phyloP scores from a whole-genome alignment of 1,140 invertebrate species.

The Pseudomyrmex concolor region DNA sequence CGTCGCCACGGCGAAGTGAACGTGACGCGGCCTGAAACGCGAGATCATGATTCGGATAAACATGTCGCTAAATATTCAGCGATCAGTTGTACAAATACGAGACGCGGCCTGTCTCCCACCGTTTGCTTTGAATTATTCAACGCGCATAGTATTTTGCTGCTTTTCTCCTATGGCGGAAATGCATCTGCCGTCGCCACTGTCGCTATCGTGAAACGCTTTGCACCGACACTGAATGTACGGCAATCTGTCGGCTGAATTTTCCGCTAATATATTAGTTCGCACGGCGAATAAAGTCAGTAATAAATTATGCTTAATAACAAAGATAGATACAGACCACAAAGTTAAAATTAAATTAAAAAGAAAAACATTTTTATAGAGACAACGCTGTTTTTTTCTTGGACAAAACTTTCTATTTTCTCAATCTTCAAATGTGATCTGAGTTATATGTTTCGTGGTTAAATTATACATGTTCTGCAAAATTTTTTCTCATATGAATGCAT shows the following conservation, averaged over 20 bases:
- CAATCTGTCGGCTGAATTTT: conserved; percentile 31
- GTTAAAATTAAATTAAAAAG: too few species aligned
- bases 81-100: conserved; percentile 63
- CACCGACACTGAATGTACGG: conserved; percentile 17
- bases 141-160: conserved; percentile 57
- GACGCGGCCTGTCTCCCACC: conserved; percentile 8
- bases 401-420: neutral
- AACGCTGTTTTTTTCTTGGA: neutral
- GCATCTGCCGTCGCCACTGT: conserved; percentile 14
- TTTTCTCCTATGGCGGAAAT: conserved; percentile 41
- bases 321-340: too few species aligned
- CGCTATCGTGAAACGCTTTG: conserved; percentile 1
- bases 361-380: too few species aligned
- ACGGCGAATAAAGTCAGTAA: neutral
- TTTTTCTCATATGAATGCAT: neutral
- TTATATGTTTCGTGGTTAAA: too few species aligned
- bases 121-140: conserved; percentile 70
- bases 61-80: conserved; percentile 72
- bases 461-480: neutral
- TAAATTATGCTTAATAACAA: neutral
- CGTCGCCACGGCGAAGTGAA: conserved; percentile 10
- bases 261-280: conserved; percentile 24
- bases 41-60: conserved; percentile 73
- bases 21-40: conserved; percentile 45
- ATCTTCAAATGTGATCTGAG: neutral